These are phyloP conservation scores for Diplodus sargus DNA, from an alignment of 2,797 vertebrate species.

Conservation along the genomic window DNA sequence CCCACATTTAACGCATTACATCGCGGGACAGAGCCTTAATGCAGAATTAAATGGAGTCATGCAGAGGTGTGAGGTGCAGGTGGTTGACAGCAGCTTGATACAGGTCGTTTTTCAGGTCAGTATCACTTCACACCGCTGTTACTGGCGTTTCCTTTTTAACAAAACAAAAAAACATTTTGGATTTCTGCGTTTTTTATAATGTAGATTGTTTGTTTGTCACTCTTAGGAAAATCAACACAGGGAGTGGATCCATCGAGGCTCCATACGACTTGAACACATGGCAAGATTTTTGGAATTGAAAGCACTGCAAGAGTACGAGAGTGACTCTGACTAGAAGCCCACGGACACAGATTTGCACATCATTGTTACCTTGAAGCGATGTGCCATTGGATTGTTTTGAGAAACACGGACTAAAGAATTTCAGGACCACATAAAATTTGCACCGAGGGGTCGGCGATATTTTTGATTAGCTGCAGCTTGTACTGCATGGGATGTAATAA, in stretches of 20 bases:
- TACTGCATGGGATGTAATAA: too few relatives aligned
- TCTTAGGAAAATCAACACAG: constrained; percentile 86
- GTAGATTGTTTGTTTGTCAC: not conserved
- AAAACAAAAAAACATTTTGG: too few relatives aligned
- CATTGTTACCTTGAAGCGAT: too few relatives aligned
- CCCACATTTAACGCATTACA: constrained; percentile 90
- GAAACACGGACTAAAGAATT: too few relatives aligned
- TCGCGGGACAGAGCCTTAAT: constrained; percentile 86
- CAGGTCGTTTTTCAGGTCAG: constrained; percentile 71
- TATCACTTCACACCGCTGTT: not conserved
- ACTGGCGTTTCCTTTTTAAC: not conserved
- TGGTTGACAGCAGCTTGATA: constrained; percentile 90
- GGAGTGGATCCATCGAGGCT: constrained; percentile 95
- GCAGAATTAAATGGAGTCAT: constrained; percentile 88
- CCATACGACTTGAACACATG: constrained; percentile 92
- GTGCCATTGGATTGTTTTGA: too few relatives aligned
- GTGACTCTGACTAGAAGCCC: constrained; percentile 6
- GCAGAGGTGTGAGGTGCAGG: constrained; percentile 89
- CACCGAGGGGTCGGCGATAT: too few relatives aligned
- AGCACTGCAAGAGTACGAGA: not conserved
- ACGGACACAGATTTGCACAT: not conserved
- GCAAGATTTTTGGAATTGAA: constrained; percentile 82
- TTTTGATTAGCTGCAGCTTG: too few relatives aligned
- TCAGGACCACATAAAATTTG: too few relatives aligned
- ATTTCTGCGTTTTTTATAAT: not conserved